Evolutionary conservation across 1,140 invertebrate species (phyloP), one percentile per base, ranked within the genome.

Genomic region (Stenopsyche tienmushanensis): DNA sequence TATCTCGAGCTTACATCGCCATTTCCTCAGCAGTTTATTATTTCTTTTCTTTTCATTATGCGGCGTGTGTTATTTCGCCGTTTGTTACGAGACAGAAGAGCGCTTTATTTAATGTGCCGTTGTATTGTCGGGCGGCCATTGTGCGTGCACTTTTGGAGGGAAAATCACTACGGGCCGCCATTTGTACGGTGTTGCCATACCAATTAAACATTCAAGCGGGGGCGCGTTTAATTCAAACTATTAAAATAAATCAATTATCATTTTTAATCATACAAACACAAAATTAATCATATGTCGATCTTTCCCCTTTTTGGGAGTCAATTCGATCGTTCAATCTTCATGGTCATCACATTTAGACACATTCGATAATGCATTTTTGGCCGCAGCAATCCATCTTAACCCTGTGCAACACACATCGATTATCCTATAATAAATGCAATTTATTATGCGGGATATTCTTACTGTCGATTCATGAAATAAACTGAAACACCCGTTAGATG

Each of bases 11-110:
- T 68, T 64, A 68, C 62, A 68, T 64, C 62, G 54, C 66, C 62
- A 68, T 68, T 68, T 68, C 66, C 66, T 68, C 45, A 17, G 10
- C 62, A 47, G 47, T 68, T 68, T 68, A 68, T 68, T 62, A 68
- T 68, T 68, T 68, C 57, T 24, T 55, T 68, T 65, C 66, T 68
- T 68, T 68, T 60, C 42, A 64, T 67, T 67, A 64, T 63, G 20
- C 62, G 44, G 60, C 62, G 66, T 67, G 66, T 64, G 66, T 67
- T 53, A 64, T 64, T 53, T 34, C 29, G 62, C 50, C 52, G 42
- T 54, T 64, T 64, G 39, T 64, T 64, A 49, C 57, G 57, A 60
- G 57, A 60, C 57, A 57, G 47, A 60, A 23, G 34, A 42, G 24
- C 50, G 55, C 24, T 45, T 64, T 64, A 39, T 57, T 57, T 25